phyloP scores from a whole-genome alignment of 2,797 vertebrate genomes.

The Octomys mimax region DNA sequence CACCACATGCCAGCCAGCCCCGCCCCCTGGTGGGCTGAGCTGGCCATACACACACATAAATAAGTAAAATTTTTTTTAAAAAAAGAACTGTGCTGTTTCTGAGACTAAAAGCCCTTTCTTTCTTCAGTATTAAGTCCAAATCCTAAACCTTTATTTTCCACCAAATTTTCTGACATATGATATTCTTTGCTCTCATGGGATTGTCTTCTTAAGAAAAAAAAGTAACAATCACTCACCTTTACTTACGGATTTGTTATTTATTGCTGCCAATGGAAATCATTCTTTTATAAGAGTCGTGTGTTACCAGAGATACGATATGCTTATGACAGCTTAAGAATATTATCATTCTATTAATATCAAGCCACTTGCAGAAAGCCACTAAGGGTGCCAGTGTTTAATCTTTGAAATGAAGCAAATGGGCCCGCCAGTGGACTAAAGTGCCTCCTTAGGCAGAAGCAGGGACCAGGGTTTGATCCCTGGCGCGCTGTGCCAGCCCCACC shows the following conservation, averaged over 20 bases:
- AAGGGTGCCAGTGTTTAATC: neutral
- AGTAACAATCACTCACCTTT: neutral
- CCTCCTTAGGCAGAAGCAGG: too few species aligned
- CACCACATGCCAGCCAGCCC: too few species aligned
- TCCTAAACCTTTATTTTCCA: constrained; percentile 15
- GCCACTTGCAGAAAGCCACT: neutral
- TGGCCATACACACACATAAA: too few species aligned
- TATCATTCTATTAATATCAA: neutral
- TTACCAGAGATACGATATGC: neutral
- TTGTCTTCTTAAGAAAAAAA: neutral
- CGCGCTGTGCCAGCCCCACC: too few species aligned
- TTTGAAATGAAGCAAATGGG: neutral
- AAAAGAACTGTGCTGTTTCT: neutral
- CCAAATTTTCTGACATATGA: neutral
- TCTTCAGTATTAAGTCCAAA: neutral
- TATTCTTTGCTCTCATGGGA: neutral
- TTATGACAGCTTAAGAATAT: neutral
- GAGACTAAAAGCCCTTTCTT: neutral
- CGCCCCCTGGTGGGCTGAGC: too few species aligned
- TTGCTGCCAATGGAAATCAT: neutral
- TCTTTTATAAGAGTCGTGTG: neutral
- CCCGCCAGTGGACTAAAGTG: too few species aligned
- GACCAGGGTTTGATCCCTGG: too few species aligned
- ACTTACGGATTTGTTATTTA: neutral
- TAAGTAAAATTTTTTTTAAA: too few species aligned